Base-by-base conservation (phyloP, 2,888 invertebrate species). In the Diabrotica balteata region DNA sequence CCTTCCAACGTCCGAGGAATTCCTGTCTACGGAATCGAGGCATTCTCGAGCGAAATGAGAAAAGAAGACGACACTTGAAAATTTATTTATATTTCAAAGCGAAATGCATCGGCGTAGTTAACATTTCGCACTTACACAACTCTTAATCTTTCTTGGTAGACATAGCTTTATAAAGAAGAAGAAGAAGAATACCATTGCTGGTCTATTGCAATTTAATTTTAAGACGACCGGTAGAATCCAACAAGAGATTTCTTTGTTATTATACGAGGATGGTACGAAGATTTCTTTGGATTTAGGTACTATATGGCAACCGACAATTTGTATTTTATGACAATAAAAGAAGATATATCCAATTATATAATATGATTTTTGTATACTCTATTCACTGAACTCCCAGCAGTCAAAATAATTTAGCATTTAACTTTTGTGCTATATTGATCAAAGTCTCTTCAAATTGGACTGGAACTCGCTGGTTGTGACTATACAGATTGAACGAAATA, bases 141-240 rank as follows among this genome's bases (percentile, higher is more conserved):
- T 55, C 49, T 68, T 63, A 58, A 63, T 68, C 63, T 52, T 72
- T 72, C 72, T 61, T 52, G 69, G 72, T 70, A 72, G 22, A 51
- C 66, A 66, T 61, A 54, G 64, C 70, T 62, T 60, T 68, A 66
- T 65, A 70, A 67, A 70, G 72, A 10, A 4, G 47, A 47, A 32
- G 32, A 32, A 32, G 32, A 66, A 64, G 68, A 69, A 70, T 64
- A 68, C 64, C 70, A 69, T 69, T 72, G 70, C 70, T 69, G 65
- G 47, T 68, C 66, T 69, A 72, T 70, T 68, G 72, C 70, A 67
- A 72, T 72, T 67, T 73, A 71, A 71, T 73, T 73, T 73, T 68
- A 73, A 73, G 69, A 64, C 70, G 67, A 68, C 67, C 61, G 47
- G 73, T 73, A 73, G 73, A 73, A 73, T 73, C 66, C 72, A 59